These are phyloP conservation scores for Corynorhinus townsendii DNA, from an alignment of 2,113 vertebrate species.

Conservation along the genomic window DNA sequence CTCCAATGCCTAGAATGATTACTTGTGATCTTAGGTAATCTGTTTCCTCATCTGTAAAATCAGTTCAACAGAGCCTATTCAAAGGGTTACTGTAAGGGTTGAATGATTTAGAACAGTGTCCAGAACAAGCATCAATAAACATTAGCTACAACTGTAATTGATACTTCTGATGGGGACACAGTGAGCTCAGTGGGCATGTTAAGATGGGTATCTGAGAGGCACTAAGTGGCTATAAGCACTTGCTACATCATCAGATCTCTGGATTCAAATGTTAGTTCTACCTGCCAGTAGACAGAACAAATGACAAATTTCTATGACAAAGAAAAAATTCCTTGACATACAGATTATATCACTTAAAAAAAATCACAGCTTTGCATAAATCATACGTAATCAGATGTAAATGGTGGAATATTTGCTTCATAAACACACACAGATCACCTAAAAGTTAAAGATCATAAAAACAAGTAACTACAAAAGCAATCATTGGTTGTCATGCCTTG, in stretches of 20 bases:
- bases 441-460: not conserved
- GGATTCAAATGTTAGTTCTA: not conserved
- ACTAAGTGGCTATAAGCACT: not conserved
- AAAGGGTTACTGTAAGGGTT: not conserved
- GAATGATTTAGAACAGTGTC: not conserved
- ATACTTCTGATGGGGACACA: not conserved
- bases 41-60: not conserved
- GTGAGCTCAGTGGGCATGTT: not conserved
- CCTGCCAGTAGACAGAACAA: not conserved
- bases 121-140: not conserved
- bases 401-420: not conserved
- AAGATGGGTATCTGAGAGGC: not conserved
- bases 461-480: not conserved
- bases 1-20: not conserved
- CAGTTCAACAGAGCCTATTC: not conserved
- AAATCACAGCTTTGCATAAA: not conserved
- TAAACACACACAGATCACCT: not conserved
- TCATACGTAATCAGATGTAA: not conserved
- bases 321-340: not conserved
- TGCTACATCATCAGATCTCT: not conserved
- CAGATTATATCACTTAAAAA: not conserved
- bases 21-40: not conserved
- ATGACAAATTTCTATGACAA: conserved; percentile 9
- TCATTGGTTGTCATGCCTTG: not conserved
- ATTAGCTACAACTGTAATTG: not conserved